Conservation (phyloP, 1,140 invertebrate species). For the Atta colombica region DNA sequence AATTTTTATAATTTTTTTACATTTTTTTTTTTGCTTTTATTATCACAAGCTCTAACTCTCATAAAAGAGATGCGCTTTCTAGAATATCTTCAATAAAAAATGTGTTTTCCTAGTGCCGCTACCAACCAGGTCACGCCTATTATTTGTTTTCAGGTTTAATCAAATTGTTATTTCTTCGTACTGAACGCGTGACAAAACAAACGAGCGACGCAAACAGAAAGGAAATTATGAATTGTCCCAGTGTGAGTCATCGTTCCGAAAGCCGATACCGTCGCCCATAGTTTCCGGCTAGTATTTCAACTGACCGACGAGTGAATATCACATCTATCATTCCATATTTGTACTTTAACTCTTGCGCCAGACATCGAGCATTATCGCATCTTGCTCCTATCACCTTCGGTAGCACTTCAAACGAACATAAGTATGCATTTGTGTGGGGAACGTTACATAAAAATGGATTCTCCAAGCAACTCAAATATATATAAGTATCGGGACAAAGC, state of each 20-base stretch:
- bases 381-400: neutral
- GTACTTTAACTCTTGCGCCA: neutral
- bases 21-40: neutral
- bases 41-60: neutral
- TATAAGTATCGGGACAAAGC: no score
- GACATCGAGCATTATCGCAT: conserved; percentile 6
- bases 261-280: conserved; percentile 48
- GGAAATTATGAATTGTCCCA: conserved; percentile 53
- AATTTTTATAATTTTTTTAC: neutral
- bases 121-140: neutral
- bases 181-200: conserved; percentile 30
- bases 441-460: conserved; percentile 1
- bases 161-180: conserved; percentile 43
- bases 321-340: conserved; percentile 50
- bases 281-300: conserved; percentile 68
- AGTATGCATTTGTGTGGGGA: neutral
- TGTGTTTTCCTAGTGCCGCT: neutral
- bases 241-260: conserved; percentile 64
- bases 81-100: neutral
- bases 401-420: neutral
- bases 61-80: neutral
- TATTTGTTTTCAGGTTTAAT: conserved; percentile 34
- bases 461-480: neutral
- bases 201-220: conserved; percentile 27
- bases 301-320: conserved; percentile 49